These are phyloP conservation scores for Zonitis immaculata DNA, from an alignment of 2,888 invertebrate genomes.

Conservation along the genomic window DNA sequence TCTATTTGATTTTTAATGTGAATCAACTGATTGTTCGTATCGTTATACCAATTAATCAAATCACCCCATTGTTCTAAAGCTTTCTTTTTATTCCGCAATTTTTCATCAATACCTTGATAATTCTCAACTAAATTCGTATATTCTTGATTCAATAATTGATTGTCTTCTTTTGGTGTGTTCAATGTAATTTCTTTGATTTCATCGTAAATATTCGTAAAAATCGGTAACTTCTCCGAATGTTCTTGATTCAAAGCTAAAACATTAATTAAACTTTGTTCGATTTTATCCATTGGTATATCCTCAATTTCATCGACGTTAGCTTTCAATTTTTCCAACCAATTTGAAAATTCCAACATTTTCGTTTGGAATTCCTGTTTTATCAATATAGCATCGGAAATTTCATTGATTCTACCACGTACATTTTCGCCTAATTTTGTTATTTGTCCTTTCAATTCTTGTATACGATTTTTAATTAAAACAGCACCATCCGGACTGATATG, in stretches of 20 bases:
- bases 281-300: slow-evolving; percentile 75
- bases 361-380: slow-evolving; percentile 79
- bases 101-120: slow-evolving; percentile 71
- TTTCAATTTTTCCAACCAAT: slow-evolving; percentile 72
- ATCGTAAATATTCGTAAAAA: slow-evolving; percentile 72
- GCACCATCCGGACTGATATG: slow-evolving; percentile 75
- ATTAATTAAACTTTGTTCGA: slow-evolving; percentile 72
- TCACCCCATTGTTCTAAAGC: slow-evolving; percentile 80
- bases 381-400: slow-evolving; percentile 75
- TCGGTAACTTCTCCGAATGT: slow-evolving; percentile 75
- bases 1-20: slow-evolving; percentile 78
- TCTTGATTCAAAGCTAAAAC: slow-evolving; percentile 79
- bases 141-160: slow-evolving; percentile 65
- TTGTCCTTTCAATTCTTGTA: slow-evolving; percentile 68
- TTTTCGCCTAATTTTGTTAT: slow-evolving; percentile 72
- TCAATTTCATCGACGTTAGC: slow-evolving; percentile 71
- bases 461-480: slow-evolving; percentile 63
- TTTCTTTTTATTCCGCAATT: slow-evolving; percentile 68
- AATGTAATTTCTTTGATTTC: slow-evolving; percentile 75
- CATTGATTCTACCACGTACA: slow-evolving; percentile 70
- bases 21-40: slow-evolving; percentile 70
- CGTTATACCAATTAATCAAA: slow-evolving; percentile 74
- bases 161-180: slow-evolving; percentile 69
- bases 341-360: slow-evolving; percentile 71
- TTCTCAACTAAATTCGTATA: slow-evolving; percentile 71